Conservation (phyloP, 1,140 invertebrate species). For the Apis mellifera region Amel_HAv3.1 CM009940.2:7623501-7624000, state of each 20-base stretch:
- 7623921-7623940: conserved; percentile 13
- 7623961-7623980: conserved; percentile 39
- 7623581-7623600: conserved; percentile 55
- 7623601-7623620: conserved; percentile 48
- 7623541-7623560: no score
- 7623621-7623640: not conserved
- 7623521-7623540: not conserved
- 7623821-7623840: conserved; percentile 1
- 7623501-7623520: not conserved
- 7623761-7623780: conserved; percentile 22
- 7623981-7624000: conserved; percentile 37
- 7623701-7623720: conserved; percentile 32
- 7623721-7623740: not conserved
- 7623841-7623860: not conserved
- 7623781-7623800: not conserved
- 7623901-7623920: conserved; percentile 12
- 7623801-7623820: not conserved
- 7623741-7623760: conserved; percentile 10
- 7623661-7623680: conserved; percentile 8
- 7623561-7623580: conserved; percentile 37
- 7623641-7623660: not conserved
- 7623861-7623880: conserved; percentile 34
- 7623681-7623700: conserved; percentile 45
- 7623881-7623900: conserved; percentile 14
- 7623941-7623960: conserved; percentile 31